Conservation (phyloP, 2,888 invertebrate species). For the Cyclophora albipunctata region DNA sequence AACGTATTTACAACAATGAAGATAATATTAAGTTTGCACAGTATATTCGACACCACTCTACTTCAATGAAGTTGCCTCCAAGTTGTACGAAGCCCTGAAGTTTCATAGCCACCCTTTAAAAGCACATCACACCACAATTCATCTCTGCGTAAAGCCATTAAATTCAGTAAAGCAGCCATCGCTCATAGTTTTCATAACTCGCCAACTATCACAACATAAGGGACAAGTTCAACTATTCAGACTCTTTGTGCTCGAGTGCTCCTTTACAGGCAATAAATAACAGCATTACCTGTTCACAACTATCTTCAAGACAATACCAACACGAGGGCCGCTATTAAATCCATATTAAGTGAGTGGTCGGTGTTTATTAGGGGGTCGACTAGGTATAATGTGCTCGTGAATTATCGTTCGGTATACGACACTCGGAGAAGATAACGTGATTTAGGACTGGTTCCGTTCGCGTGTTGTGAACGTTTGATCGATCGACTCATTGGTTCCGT, state of each 20-base stretch:
- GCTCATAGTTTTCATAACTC: conserved; percentile 28
- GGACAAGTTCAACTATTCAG: conserved; percentile 39
- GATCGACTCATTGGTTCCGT: too few species aligned
- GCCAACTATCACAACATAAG: conserved; percentile 46
- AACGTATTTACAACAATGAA: too few species aligned
- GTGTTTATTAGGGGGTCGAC: conserved; percentile 45
- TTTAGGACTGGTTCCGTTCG: background rate
- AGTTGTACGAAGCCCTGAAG: too few species aligned
- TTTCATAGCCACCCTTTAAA: conserved; percentile 4
- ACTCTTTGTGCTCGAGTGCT: conserved; percentile 47
- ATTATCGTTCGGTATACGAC: conserved; percentile 12
- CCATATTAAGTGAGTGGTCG: conserved; percentile 53
- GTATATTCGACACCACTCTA: too few species aligned
- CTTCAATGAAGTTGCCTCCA: too few species aligned
- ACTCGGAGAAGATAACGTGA: background rate
- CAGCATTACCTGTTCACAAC: conserved; percentile 63
- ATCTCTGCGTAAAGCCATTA: conserved; percentile 14
- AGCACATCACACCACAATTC: conserved; percentile 3
- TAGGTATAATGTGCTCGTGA: conserved; percentile 22
- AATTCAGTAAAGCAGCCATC: conserved; percentile 25
- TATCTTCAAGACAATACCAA: conserved; percentile 61
- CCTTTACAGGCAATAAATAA: conserved; percentile 66
- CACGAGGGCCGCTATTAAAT: conserved; percentile 61
- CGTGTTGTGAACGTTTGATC: background rate
- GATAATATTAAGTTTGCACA: too few species aligned